Percentiles rank a stretch among this genome's conserved stretches.
These are phyloP conservation scores for Musca domestica DNA, from an alignment of 1,140 invertebrate species.

Conservation along the genomic window DNA sequence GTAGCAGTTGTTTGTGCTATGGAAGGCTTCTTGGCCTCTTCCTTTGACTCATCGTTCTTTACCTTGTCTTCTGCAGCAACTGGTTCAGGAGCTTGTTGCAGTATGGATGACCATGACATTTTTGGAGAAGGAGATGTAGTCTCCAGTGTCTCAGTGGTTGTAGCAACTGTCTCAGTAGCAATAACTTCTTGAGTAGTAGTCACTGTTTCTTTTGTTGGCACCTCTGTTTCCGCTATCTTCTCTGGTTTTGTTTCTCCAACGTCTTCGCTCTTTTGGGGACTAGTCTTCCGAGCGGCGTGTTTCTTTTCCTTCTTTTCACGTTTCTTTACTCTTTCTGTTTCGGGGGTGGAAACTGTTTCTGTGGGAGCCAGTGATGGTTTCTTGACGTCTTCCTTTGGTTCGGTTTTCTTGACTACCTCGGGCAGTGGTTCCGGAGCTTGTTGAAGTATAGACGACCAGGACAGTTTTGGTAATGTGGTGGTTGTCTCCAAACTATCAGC, in stretches of 20 bases:
- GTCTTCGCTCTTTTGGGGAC: background rate
- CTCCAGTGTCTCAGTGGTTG: too few species aligned
- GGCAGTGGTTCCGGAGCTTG: background rate
- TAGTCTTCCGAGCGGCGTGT: background rate
- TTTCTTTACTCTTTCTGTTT: background rate
- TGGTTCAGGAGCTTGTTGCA: background rate
- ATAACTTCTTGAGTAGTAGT: background rate
- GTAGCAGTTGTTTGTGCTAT: background rate
- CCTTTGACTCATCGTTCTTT: background rate
- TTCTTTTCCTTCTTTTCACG: background rate
- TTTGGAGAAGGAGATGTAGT: too few species aligned
- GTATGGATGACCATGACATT: background rate
- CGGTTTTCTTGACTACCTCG: background rate
- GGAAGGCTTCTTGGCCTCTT: background rate
- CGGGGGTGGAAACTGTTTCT: background rate
- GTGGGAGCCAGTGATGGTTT: background rate
- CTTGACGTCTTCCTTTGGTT: background rate
- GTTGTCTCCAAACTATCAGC: too few species aligned
- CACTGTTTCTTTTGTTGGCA: background rate
- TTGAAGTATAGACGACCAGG: conserved; percentile 11
- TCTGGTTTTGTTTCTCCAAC: background rate
- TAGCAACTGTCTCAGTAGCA: background rate
- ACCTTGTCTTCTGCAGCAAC: background rate
- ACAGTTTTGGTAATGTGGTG: background rate
- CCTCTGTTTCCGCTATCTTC: background rate